Conservation (phyloP, 2,113 vertebrate genomes). For the Polypterus bichir region DNA sequence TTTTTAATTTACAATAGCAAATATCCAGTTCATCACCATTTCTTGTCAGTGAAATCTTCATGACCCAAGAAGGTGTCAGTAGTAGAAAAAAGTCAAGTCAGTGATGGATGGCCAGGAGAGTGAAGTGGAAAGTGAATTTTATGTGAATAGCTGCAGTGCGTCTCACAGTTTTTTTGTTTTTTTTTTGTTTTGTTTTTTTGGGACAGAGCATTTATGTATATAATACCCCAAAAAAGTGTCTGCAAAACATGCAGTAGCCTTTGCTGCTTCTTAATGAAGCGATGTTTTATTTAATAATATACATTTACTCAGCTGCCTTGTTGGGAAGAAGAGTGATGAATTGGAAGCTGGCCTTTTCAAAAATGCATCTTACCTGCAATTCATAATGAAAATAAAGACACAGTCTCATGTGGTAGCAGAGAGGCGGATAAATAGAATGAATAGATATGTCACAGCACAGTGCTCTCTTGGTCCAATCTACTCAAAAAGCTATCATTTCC, state of each 20-base stretch:
- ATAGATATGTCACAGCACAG: too few species aligned
- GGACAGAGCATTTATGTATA: neutral
- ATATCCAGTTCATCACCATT: too few species aligned
- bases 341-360: neutral
- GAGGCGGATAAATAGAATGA: too few species aligned
- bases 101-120: slow-evolving; percentile 1
- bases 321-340: neutral
- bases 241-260: neutral
- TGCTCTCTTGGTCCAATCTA: too few species aligned
- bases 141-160: neutral
- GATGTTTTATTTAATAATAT: neutral
- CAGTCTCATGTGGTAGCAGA: too few species aligned
- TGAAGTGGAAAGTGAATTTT: neutral
- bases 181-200: neutral
- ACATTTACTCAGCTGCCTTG: neutral
- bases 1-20: too few species aligned
- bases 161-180: too few species aligned
- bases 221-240: neutral
- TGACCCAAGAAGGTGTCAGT: neutral
- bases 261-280: slow-evolving; percentile 2
- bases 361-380: too few species aligned
- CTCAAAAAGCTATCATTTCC: too few species aligned
- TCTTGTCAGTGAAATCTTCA: neutral
- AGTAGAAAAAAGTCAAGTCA: slow-evolving; percentile 13
- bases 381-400: too few species aligned